Evolutionary conservation across 2,113 vertebrate genomes (phyloP).

Genomic region (Hylia prasina): DNA sequence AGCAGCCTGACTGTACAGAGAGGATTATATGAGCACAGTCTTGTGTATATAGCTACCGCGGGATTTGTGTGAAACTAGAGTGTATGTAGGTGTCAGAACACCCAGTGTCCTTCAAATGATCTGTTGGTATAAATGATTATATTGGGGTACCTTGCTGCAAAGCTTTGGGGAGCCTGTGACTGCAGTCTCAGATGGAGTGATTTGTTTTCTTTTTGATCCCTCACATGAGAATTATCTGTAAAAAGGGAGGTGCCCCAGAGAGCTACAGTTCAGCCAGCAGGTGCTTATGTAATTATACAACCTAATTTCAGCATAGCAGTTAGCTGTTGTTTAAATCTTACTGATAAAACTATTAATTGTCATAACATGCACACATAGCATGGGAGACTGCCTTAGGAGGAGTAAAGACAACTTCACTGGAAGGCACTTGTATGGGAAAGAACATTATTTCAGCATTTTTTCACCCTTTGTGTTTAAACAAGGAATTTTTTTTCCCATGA

Average conservation of each 20-base stretch:
- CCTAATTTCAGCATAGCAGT: background rate
- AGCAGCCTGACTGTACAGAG: background rate
- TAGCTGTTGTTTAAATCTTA: conserved; percentile 4
- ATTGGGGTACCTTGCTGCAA: background rate
- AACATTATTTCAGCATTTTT: background rate
- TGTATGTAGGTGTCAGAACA: background rate
- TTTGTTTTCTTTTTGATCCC: background rate
- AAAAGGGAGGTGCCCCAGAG: background rate
- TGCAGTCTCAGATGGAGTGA: background rate
- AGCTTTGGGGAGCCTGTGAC: background rate
- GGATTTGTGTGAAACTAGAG: background rate
- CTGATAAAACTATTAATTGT: background rate
- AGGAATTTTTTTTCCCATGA: background rate
- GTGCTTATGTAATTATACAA: background rate
- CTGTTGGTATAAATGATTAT: background rate
- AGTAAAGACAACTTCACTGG: background rate
- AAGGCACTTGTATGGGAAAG: background rate
- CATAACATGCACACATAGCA: background rate
- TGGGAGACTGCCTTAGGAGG: background rate
- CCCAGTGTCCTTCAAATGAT: background rate
- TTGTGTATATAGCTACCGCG: background rate
- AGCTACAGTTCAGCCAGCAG: background rate
- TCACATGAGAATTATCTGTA: background rate
- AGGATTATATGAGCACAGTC: background rate
- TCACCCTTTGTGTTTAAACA: background rate